phyloP scores from a whole-genome alignment of 2,888 invertebrate species.

The Heliconius ismenius region DNA sequence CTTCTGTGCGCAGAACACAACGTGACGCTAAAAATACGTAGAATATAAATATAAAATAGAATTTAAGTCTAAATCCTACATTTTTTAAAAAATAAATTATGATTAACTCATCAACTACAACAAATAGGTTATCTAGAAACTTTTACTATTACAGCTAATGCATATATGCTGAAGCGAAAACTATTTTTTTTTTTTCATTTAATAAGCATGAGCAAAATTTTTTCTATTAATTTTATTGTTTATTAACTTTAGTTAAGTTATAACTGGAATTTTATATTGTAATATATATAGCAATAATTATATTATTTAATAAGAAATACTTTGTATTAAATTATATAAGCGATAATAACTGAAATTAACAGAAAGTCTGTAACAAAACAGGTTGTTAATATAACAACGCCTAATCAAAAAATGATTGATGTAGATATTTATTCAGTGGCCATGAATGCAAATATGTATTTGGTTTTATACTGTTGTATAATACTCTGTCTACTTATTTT shows the following conservation, averaged over 20 bases:
- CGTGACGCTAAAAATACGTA: neutral
- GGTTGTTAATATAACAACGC: constrained; percentile 28
- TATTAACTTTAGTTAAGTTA: too few species aligned
- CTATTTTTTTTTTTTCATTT: too few species aligned
- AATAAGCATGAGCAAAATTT: too few species aligned
- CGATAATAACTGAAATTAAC: constrained; percentile 30
- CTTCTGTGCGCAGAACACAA: neutral
- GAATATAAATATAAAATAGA: too few species aligned
- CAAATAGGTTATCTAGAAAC: too few species aligned
- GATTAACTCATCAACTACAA: too few species aligned
- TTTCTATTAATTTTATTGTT: too few species aligned
- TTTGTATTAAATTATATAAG: constrained; percentile 26
- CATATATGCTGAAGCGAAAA: too few species aligned
- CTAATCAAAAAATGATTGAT: constrained; percentile 25
- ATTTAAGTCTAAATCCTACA: too few species aligned
- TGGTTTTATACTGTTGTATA: constrained; percentile 32
- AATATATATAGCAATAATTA: neutral
- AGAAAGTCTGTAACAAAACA: constrained; percentile 20
- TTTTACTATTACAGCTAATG: too few species aligned
- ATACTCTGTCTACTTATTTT: constrained; percentile 37
- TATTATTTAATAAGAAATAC: neutral
- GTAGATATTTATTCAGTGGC: constrained; percentile 18
- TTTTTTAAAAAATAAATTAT: too few species aligned
- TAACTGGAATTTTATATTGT: neutral
- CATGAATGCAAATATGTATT: constrained; percentile 19